These are phyloP conservation scores for Atta texana DNA, from an alignment of 1,140 invertebrate genomes.

Conservation along the genomic window DNA sequence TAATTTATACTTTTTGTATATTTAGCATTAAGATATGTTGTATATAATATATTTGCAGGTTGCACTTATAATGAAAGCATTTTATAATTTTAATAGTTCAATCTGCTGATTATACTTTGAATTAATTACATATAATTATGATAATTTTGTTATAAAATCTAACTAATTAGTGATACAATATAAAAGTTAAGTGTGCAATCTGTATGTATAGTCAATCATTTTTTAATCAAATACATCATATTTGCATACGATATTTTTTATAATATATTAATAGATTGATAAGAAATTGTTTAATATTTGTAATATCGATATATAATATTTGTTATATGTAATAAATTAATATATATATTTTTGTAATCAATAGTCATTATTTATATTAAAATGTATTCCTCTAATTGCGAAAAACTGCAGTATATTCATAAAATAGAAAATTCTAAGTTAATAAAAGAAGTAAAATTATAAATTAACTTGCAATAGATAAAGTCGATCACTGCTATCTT, in stretches of 20 bases:
- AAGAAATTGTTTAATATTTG: slow-evolving; percentile 14
- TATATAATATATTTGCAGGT: neutral
- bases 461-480: slow-evolving; percentile 4
- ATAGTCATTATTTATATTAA: slow-evolving; percentile 24
- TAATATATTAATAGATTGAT: neutral
- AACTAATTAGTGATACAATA: neutral
- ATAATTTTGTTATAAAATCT: slow-evolving; percentile 6
- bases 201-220: neutral
- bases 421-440: slow-evolving; percentile 14
- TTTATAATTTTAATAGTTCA: neutral
- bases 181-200: neutral
- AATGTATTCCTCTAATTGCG: neutral
- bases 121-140: neutral
- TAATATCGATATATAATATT: neutral
- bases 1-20: neutral
- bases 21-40: neutral
- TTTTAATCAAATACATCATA: neutral
- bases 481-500: neutral
- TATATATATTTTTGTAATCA: slow-evolving; percentile 37
- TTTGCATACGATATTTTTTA: neutral
- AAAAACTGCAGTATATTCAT: slow-evolving; percentile 1
- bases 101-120: neutral
- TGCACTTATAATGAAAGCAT: neutral
- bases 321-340: slow-evolving; percentile 32
- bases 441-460: neutral